Evolutionary conservation across 2,888 invertebrate species (phyloP), one percentile per base, ranked within the genome.

Genomic region (Spodoptera littoralis): DNA sequence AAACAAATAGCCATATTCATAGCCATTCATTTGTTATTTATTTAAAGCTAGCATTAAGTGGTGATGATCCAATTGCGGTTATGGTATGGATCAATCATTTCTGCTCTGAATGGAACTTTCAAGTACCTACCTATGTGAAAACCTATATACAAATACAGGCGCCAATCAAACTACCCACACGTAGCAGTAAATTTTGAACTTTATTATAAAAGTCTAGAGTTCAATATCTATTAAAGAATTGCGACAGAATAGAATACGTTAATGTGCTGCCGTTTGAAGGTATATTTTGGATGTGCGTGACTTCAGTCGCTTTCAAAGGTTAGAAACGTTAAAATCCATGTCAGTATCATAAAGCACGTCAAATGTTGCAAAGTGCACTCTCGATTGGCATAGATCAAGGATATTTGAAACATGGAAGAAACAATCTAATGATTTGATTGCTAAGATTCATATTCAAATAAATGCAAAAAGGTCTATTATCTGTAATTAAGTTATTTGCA

Each of bases 351-450:
- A 73, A 65, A 75, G 71, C 71, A 68, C 65, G 61, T 74, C 68
- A 80, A 82, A 80, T 76, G 76, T 79, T 78, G 76, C 60, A 67
- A 53, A 64, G 62, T 62, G 69, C 65, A 73, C 65, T 77, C 69
- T 66, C 50, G 60, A 66, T 68, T 82, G 78, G 70, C 81, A 90
- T 87, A 91, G 88, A 88, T 91, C 91, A 91, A 91, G 91, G 91
- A 85, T 84, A 76, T 61, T 52, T 13, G 57, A 71, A 70, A 70
- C 53, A 61, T 66, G 57, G 51, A 73, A 63, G 63, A 60, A 65
- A 60, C 51, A 13, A 72, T 59, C 18, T 13, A 70, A 63, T 56
- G 63, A 45, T 41, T 66, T 50, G 59, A 56, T 57, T 66, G 42
- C 49, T 47, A 45, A 22, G 11, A 50, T 63, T 44, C 13, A 11